A percentile compares a stretch with the other conserved stretches of the same genome.
phyloP scores from a whole-genome alignment of 2,888 invertebrate genomes.

The Cepaea hortensis region DNA sequence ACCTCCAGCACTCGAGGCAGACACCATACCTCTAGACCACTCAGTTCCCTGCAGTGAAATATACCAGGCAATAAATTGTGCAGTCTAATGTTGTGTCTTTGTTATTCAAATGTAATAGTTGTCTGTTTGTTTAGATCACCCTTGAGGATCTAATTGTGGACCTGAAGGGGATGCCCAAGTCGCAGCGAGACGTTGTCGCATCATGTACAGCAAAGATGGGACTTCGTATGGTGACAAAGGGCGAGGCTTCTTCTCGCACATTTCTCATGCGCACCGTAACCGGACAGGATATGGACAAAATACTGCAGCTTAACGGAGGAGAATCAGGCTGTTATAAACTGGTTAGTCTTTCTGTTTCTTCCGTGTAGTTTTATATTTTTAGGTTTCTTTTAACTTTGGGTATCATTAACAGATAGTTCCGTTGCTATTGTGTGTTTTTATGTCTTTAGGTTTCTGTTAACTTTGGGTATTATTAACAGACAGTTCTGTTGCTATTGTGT shows the following conservation, averaged over 20 bases:
- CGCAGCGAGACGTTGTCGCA: conserved; percentile 32
- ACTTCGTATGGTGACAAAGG: conserved; percentile 34
- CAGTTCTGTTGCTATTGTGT: too few species aligned
- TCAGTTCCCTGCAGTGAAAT: too few species aligned
- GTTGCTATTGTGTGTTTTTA: background rate
- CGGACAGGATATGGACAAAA: conserved; percentile 40
- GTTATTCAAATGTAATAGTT: background rate
- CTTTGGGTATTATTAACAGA: background rate
- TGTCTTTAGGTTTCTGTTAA: background rate
- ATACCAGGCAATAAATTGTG: too few species aligned
- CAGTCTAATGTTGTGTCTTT: too few species aligned
- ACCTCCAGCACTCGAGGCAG: too few species aligned
- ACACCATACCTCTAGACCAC: too few species aligned
- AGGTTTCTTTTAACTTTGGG: background rate
- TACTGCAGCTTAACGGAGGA: conserved; percentile 40
- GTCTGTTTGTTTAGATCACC: conserved; percentile 5
- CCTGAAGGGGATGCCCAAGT: conserved; percentile 31
- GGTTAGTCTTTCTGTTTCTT: conserved; percentile 3
- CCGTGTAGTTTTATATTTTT: background rate
- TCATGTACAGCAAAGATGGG: conserved; percentile 41
- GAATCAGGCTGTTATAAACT: conserved; percentile 33
- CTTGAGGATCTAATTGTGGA: conserved; percentile 40
- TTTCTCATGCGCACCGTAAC: conserved; percentile 30
- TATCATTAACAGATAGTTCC: background rate
- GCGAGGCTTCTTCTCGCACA: background rate